Percentiles rank a stretch among this genome's conserved stretches.
Conservation (phyloP, 2,888 invertebrate genomes). For the Synergus umbraculus region DNA sequence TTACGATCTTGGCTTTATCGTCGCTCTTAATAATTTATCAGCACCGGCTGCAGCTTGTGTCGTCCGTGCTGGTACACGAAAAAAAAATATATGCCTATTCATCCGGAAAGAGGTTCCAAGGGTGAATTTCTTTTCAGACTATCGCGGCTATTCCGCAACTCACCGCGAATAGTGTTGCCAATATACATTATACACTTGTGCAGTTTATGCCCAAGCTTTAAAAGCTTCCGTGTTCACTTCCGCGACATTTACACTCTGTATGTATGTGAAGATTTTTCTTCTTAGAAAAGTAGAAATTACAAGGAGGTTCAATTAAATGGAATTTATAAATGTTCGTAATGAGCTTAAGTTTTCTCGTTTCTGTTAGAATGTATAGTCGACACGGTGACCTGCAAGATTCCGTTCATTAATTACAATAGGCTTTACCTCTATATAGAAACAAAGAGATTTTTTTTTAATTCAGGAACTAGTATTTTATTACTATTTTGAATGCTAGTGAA, state of each 20-base stretch:
- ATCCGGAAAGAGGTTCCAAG: conserved; percentile 42
- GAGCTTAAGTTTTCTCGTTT: conserved; percentile 14
- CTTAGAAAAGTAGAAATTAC: neutral
- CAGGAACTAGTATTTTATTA: no score
- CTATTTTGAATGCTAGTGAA: neutral
- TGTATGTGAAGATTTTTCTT: neutral
- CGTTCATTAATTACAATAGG: neutral
- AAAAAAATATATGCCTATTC: conserved; percentile 51
- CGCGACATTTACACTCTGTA: conserved; percentile 31
- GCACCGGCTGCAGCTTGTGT: conserved; percentile 47
- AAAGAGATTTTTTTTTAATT: neutral
- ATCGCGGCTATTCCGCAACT: conserved; percentile 2
- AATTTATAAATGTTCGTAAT: conserved; percentile 27
- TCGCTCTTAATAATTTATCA: conserved; percentile 60
- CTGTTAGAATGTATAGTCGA: neutral
- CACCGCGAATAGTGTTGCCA: neutral
- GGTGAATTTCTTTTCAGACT: conserved; percentile 33
- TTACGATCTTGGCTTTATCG: conserved; percentile 61
- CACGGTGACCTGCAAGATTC: neutral
- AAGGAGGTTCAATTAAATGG: conserved; percentile 21
- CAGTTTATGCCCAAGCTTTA: conserved; percentile 36
- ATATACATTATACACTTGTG: conserved; percentile 7
- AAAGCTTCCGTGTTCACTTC: conserved; percentile 40
- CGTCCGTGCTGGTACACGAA: conserved; percentile 35
- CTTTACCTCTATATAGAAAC: neutral